Evolutionary conservation across 53 echinoderm and acorn worm species (phyloP).

Genomic region (Pentamera pediparva): DNA sequence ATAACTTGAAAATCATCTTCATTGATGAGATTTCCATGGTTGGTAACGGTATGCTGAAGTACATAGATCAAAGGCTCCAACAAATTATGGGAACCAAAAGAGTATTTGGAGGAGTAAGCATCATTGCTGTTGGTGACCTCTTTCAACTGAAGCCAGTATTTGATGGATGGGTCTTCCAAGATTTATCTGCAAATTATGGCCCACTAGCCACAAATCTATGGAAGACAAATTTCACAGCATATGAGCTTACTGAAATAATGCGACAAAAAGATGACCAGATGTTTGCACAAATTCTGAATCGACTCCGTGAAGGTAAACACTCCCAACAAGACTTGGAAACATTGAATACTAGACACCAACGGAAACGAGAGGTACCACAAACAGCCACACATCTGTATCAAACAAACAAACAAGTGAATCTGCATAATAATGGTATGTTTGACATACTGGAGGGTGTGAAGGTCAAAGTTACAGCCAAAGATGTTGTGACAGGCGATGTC

Average conservation of each 20-base stretch:
- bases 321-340: background rate
- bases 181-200: constrained; percentile 16
- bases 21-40: constrained; percentile 52
- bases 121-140: constrained; percentile 53
- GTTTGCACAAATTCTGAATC: background rate
- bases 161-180: constrained; percentile 30
- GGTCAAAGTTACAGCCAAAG: background rate
- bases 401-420: background rate
- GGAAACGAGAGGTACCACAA: background rate
- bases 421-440: background rate
- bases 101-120: constrained; percentile 47
- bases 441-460: background rate
- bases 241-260: constrained; percentile 19
- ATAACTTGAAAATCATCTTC: constrained; percentile 8
- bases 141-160: constrained; percentile 47
- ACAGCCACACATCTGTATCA: background rate
- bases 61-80: constrained; percentile 47
- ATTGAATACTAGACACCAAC: background rate
- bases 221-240: background rate
- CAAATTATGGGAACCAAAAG: constrained; percentile 35
- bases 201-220: constrained; percentile 16
- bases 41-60: constrained; percentile 27
- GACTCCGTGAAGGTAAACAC: constrained; percentile 21
- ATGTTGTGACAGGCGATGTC: constrained; percentile 2
- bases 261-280: constrained; percentile 9